A percentile compares a stretch with the other conserved stretches of the same genome.
phyloP scores from a whole-genome alignment of 2,888 invertebrate species.

The Muscina levida region DNA sequence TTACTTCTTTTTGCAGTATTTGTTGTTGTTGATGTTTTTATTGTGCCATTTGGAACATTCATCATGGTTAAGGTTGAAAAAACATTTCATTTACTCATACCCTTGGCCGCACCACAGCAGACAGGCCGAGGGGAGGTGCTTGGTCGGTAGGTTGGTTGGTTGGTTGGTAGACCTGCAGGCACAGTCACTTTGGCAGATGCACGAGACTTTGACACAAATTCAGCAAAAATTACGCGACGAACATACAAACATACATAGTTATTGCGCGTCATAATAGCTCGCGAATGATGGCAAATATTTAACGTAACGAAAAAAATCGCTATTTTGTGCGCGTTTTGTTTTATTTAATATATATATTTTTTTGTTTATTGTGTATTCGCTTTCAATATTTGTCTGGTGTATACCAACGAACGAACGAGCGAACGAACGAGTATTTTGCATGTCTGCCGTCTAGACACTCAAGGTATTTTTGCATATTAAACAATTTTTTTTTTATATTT shows the following conservation, averaged over 20 bases:
- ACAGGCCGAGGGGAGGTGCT: background rate
- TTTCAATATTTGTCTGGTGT: constrained; percentile 3
- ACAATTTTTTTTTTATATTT: constrained; percentile 32
- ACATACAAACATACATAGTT: background rate
- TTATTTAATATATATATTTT: background rate
- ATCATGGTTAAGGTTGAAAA: constrained; percentile 1
- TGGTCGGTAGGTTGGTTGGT: background rate
- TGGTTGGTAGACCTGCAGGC: too few species aligned
- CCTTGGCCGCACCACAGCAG: background rate
- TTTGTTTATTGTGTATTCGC: too few species aligned
- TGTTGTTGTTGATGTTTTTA: too few species aligned
- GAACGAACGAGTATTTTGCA: too few species aligned
- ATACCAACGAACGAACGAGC: too few species aligned
- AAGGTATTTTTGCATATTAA: constrained; percentile 64
- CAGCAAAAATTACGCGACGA: background rate
- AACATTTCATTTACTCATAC: background rate
- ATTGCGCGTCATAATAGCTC: background rate
- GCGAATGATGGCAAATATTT: background rate
- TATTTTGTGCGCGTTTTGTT: constrained; percentile 52
- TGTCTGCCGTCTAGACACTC: constrained; percentile 64
- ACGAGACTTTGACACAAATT: constrained; percentile 20
- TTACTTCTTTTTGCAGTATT: too few species aligned
- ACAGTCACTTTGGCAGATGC: constrained; percentile 1
- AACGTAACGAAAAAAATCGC: constrained; percentile 21
- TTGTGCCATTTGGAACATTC: too few species aligned